Evolutionary conservation across 2,113 vertebrate genomes (phyloP).

Genomic region (Rhadina sibilatrix): DNA sequence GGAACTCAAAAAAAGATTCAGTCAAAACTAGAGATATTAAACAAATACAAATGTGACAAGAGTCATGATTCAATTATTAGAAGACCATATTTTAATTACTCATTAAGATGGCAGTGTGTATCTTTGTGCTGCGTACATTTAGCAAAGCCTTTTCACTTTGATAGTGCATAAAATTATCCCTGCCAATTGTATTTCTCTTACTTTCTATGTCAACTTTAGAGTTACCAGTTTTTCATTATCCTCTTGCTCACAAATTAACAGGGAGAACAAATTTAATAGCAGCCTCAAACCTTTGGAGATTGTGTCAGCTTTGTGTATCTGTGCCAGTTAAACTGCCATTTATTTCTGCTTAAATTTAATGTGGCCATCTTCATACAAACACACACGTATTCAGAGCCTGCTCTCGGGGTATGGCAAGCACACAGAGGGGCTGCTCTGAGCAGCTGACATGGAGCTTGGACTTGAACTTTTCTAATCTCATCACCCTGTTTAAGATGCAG

Average conservation of each 20-base stretch:
- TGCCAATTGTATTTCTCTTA: neutral
- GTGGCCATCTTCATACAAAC: constrained; percentile 30
- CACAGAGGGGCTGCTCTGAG: neutral
- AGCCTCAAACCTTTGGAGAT: constrained; percentile 41
- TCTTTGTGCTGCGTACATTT: constrained; percentile 22
- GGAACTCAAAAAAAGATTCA: neutral
- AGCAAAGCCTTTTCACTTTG: constrained; percentile 42
- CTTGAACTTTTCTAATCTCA: neutral
- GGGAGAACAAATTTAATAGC: constrained; percentile 47
- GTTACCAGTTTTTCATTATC: constrained; percentile 42
- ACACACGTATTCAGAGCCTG: neutral
- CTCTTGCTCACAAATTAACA: constrained; percentile 52
- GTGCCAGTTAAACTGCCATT: constrained; percentile 7
- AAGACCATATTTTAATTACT: constrained; percentile 49
- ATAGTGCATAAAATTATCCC: constrained; percentile 51
- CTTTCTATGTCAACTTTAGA: neutral
- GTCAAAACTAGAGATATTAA: neutral
- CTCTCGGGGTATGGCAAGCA: neutral
- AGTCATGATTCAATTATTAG: constrained; percentile 29
- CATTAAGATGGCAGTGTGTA: constrained; percentile 7
- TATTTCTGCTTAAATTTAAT: constrained; percentile 33
- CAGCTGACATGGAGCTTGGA: neutral
- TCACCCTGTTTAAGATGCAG: neutral
- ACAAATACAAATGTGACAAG: constrained; percentile 55
- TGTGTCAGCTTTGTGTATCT: neutral